Evolutionary conservation across 2,888 invertebrate species (phyloP), one percentile per base, ranked within the genome.

Genomic region (Caenorhabditis uteleia): DNA sequence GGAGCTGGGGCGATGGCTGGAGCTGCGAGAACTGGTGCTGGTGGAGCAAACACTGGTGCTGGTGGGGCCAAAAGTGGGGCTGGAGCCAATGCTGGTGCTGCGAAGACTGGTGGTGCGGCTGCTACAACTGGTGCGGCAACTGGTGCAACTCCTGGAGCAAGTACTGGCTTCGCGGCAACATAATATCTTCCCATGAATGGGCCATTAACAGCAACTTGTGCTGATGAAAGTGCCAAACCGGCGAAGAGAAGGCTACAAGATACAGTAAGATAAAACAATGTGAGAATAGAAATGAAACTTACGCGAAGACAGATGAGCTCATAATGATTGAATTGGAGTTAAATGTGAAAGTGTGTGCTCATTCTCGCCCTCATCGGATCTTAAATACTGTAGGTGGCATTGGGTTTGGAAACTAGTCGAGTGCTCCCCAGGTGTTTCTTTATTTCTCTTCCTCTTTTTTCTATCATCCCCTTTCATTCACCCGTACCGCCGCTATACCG

Each of bases 171-270:
- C n/a, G 72, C 67, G 12, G 67, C 61, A 2, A 67, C 68, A 49
- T 68, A 72, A 50, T 72, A 72, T 39, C 72, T 33, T 46, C 72
- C 72, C 43, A 60, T 38, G 62, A 69, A 72, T 43, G 72, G 72
- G 26, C 72, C 68, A 45, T 71, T 68, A 26, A 66, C 60, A 16
- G 68, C 71, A 14, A 70, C 48, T 50, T 70, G 70, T 25, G 68
- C 70, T 18, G 56, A 56, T 20, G 66, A 50, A 39, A 70, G 59
- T 7, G 70, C 62, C 34, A 70, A 61, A 42, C 66, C 62, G 38
- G 70, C 55, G 45, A 66, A 49, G 42, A 70, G 59, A 31, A 66
- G 55, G 36, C 69, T 69, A 49, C 39, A 67, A 49, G 21, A 34
- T 34, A 14, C 18, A 40, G n/a, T n/a, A n/a, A n/a, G n/a, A n/a